Evolutionary conservation across 1,140 invertebrate species (phyloP).

Genomic region (Lasaia peninsularis): DNA sequence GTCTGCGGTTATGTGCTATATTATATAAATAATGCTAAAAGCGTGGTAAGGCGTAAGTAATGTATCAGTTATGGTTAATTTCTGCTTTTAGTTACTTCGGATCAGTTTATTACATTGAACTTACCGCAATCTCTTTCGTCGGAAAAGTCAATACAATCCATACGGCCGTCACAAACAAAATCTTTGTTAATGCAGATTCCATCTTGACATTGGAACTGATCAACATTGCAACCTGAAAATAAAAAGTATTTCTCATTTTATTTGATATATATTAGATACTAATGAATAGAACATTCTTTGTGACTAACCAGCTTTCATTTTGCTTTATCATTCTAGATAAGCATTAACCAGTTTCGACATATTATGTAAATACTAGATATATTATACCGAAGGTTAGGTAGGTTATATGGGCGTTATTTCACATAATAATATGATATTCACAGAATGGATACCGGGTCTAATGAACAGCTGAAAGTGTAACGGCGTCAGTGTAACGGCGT

Average conservation of each 20-base stretch:
- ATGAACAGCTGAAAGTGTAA: too few relatives aligned
- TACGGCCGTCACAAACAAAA: slow-evolving; percentile 80
- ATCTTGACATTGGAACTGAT: slow-evolving; percentile 69
- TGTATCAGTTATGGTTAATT: neutral
- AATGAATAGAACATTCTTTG: neutral
- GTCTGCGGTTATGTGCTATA: neutral
- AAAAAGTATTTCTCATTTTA: neutral
- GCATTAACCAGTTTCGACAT: too few relatives aligned
- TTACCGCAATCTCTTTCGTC: slow-evolving; percentile 81
- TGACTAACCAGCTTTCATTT: too few relatives aligned
- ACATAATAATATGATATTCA: too few relatives aligned
- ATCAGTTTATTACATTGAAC: slow-evolving; percentile 31
- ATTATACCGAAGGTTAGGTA: too few relatives aligned
- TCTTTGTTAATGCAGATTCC: slow-evolving; percentile 86
- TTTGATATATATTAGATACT: too few relatives aligned
- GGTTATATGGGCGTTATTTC: too few relatives aligned
- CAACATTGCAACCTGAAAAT: slow-evolving; percentile 45
- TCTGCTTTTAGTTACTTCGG: neutral
- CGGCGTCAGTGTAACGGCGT: too few relatives aligned
- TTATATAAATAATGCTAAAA: neutral
- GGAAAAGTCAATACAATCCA: slow-evolving; percentile 82
- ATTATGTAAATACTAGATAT: too few relatives aligned
- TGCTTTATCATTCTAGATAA: too few relatives aligned
- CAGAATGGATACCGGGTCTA: too few relatives aligned
- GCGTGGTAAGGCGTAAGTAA: neutral